Conservation (phyloP, 2,113 vertebrate species). For the Amphiprion percula region DNA sequence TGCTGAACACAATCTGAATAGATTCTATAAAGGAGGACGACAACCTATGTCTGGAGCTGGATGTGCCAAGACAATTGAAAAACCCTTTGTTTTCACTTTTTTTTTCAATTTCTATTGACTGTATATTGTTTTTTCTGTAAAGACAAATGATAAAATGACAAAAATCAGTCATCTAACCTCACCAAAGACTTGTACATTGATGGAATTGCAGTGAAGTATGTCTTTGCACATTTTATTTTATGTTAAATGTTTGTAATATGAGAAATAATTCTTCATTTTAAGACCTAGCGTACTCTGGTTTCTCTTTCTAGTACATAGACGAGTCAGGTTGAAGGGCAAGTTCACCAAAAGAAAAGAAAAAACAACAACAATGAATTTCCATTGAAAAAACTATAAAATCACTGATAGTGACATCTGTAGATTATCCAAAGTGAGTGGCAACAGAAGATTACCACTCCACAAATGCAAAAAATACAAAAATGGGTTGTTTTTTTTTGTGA, state of each 20-base stretch:
- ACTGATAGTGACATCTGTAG: too few species aligned
- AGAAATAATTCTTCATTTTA: not conserved
- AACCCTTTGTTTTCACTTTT: not conserved
- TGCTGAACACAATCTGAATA: not conserved
- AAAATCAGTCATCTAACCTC: not conserved
- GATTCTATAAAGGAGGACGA: not conserved
- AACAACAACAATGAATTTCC: not conserved
- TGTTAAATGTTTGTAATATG: not conserved
- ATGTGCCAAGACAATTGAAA: slow-evolving; percentile 49
- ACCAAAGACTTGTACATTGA: not conserved
- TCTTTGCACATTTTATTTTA: slow-evolving; percentile 25
- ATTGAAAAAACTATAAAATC: not conserved
- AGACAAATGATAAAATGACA: too few species aligned
- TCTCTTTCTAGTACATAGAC: not conserved
- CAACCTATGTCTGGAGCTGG: slow-evolving; percentile 4
- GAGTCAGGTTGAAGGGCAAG: not conserved
- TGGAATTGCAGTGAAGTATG: slow-evolving; percentile 1
- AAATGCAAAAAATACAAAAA: too few species aligned
- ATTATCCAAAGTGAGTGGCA: not conserved
- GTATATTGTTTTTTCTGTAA: not conserved
- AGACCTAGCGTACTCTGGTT: not conserved
- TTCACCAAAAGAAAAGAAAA: not conserved
- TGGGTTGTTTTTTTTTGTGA: not conserved
- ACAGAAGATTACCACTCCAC: too few species aligned
- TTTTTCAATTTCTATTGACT: slow-evolving; percentile 5